Base-by-base conservation (phyloP, 2,888 invertebrate genomes). In the Drosophila testacea region DNA sequence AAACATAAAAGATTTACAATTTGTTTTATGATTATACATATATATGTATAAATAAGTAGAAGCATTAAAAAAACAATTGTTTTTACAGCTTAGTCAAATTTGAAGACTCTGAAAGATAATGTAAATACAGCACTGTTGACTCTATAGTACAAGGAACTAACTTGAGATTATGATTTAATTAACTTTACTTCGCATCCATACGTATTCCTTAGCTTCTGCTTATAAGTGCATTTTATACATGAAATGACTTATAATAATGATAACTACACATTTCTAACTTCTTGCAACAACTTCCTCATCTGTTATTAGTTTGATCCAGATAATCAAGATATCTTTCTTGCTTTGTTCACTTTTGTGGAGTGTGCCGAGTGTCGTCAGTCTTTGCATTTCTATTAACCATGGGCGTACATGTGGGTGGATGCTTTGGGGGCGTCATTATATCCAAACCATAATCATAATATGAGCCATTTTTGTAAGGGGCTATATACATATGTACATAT, bases 361-460 rank as follows among this genome's bases (percentile, higher is more conserved):
- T 73, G 76, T 56, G 77, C 56, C 67, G 10, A 9, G 38, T 44
- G 44, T 60, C 42, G 6, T 48, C 32, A 41, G 47, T 52, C 52
- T 61, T 38, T 68, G 48, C 54, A 44, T 61, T 62, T 54, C 51
- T 56, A 57, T 69, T 50, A 69, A 44, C 27, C 55, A 70, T 62
- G 73, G 62, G 60, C 54, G 59, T 69, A n/a, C 27, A 42, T 27
- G 64, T 65, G 69, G 68, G 61, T 54, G 71, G 50, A 41, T 54
- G 62, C 22, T 50, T 36, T 51, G 67, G 36, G 55, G 55, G 55
- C 38, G 55, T 66, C 54, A 56, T 72, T 65, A 68, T 46, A 38
- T 73, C 57, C 48, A 73, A 73, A 67, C 57, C 60, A 61, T 72
- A 75, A 77, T 55, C 65, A 79, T 67, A 79, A 69, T 75, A 64